These are phyloP conservation scores for Pipistrellus kuhlii DNA, from an alignment of 2,797 vertebrate genomes.

Conservation along the genomic window DNA sequence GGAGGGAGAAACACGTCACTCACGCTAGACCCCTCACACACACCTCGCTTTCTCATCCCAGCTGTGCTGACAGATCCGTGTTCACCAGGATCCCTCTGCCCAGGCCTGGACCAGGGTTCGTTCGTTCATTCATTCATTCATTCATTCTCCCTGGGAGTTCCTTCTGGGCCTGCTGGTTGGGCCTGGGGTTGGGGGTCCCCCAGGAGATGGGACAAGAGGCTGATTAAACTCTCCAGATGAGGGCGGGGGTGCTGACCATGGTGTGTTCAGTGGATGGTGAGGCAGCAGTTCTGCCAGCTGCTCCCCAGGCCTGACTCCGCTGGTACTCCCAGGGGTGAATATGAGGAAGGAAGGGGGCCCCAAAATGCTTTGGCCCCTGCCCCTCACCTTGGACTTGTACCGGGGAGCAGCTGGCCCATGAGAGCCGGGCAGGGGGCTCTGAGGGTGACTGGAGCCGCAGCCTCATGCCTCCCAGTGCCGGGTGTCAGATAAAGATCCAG, in stretches of 20 bases:
- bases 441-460: neutral
- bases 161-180: neutral
- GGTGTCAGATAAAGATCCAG: neutral
- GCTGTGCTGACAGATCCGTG: rapidly evolving
- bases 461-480: rapidly evolving
- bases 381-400: neutral
- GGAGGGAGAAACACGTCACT: neutral
- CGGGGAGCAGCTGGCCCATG: neutral
- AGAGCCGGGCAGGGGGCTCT: neutral
- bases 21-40: neutral
- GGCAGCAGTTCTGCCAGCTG: neutral
- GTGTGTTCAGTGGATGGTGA: neutral
- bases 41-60: neutral
- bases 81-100: neutral
- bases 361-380: rapidly evolving
- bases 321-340: neutral
- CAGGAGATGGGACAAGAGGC: too few species aligned
- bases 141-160: neutral
- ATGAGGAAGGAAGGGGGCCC: neutral
- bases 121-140: neutral
- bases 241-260: neutral
- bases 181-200: neutral
- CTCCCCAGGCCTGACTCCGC: neutral
- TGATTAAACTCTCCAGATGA: neutral
- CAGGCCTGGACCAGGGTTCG: neutral